These are phyloP conservation scores for Choristoneura fumiferana DNA, from an alignment of 1,140 invertebrate genomes.

Conservation along the genomic window DNA sequence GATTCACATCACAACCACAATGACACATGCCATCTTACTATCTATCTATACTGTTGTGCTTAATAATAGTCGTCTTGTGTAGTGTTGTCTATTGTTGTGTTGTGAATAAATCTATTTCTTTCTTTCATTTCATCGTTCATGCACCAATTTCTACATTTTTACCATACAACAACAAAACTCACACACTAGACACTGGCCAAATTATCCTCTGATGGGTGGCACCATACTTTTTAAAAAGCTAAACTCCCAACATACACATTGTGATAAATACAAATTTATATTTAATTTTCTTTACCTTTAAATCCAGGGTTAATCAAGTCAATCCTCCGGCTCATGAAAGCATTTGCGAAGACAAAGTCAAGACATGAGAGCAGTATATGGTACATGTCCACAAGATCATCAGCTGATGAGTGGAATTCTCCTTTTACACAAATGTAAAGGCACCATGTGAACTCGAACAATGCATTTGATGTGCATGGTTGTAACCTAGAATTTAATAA, in stretches of 20 bases:
- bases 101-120: too few species aligned
- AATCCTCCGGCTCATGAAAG: constrained; percentile 87
- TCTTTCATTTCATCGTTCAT: too few species aligned
- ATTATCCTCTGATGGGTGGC: too few species aligned
- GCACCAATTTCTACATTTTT: too few species aligned
- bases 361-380: constrained; percentile 94
- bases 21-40: too few species aligned
- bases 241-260: constrained; percentile 14
- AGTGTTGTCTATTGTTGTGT: too few species aligned
- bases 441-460: constrained; percentile 97
- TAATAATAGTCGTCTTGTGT: too few species aligned
- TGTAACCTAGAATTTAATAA: constrained; percentile 76
- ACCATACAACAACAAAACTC: too few species aligned
- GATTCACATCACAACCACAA: too few species aligned
- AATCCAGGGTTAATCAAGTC: constrained; percentile 93
- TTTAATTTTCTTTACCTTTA: constrained; percentile 82
- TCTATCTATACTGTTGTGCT: too few species aligned
- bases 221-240: neutral
- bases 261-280: too few species aligned
- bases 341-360: constrained; percentile 94
- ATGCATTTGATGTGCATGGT: constrained; percentile 86
- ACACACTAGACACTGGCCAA: too few species aligned
- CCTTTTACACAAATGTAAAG: constrained; percentile 95
- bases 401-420: constrained; percentile 88
- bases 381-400: constrained; percentile 97